Conservation (phyloP, 1,140 invertebrate species). For the Rhyacophila brunnea region DNA sequence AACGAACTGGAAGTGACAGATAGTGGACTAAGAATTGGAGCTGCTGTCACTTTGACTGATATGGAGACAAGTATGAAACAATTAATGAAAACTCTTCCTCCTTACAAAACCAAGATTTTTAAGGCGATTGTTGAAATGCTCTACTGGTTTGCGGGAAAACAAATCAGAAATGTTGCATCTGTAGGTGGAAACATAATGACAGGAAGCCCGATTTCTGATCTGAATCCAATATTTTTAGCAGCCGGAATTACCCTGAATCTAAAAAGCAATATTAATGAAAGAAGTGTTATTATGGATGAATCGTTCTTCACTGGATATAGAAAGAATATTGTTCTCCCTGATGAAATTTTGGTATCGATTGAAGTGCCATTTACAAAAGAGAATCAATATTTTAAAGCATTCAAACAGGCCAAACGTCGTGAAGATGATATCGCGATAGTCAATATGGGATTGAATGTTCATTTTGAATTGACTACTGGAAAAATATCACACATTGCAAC, state of each 20-base stretch:
- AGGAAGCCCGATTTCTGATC: slow-evolving; percentile 93
- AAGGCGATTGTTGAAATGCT: slow-evolving; percentile 79
- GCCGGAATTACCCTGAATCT: slow-evolving; percentile 59
- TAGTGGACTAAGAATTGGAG: slow-evolving; percentile 70
- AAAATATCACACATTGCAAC: slow-evolving; percentile 65
- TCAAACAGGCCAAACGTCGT: slow-evolving; percentile 87
- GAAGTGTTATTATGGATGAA: slow-evolving; percentile 73
- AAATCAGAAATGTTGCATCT: slow-evolving; percentile 82
- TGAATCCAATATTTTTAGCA: slow-evolving; percentile 90
- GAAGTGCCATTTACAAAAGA: slow-evolving; percentile 59
- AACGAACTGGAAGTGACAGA: slow-evolving; percentile 55
- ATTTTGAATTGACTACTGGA: slow-evolving; percentile 55
- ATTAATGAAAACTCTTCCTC: slow-evolving; percentile 58
- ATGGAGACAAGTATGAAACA: slow-evolving; percentile 64
- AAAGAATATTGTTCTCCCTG: slow-evolving; percentile 68
- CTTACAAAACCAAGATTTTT: slow-evolving; percentile 70
- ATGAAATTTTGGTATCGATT: slow-evolving; percentile 81
- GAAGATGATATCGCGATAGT: slow-evolving; percentile 97
- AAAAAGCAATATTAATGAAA: slow-evolving; percentile 51
- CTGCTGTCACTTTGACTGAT: slow-evolving; percentile 74
- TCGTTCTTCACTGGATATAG: slow-evolving; percentile 88
- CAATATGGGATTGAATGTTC: slow-evolving; percentile 77
- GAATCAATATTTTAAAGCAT: slow-evolving; percentile 81
- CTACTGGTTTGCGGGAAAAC: slow-evolving; percentile 91
- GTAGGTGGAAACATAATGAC: slow-evolving; percentile 93